Base-by-base conservation (phyloP, 2,888 invertebrate genomes). In the Drosophila greeni region DNA sequence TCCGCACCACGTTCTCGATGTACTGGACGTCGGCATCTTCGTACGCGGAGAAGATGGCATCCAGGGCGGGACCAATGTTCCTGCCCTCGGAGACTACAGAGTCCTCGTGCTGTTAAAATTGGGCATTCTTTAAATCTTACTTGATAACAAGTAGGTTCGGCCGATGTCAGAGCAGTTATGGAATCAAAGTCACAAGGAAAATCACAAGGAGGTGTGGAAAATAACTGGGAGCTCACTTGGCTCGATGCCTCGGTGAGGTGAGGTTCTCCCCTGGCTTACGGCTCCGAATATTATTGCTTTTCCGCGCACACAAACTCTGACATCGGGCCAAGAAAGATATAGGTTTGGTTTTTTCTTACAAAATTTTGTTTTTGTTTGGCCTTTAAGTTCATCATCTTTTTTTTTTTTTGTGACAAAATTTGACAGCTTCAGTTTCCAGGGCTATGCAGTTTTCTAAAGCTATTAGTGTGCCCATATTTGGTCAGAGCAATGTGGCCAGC, bases 121-220 rank as follows among this genome's bases (percentile, higher is more conserved):
- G 31, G 14, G 9, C 45, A 47, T 14, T 45, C 14, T 18, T 45
- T n/a, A n/a, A n/a, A n/a, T n/a, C n/a, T n/a, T n/a, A n/a, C n/a
- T n/a, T n/a, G n/a, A n/a, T n/a, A n/a, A n/a, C 3, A 18, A 37
- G 40, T 45, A 14, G 14, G 29, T 5, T 2, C 1, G 45, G 18
- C 45, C 29, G 45, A 31, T 47, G 45, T 31, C 45, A 47, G 45
- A 47, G 45, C 29, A 14, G 45, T 45, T 29, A 14, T 18, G 45
- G 29, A 29, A 29, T 31, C 45, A 14, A 14, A 47, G 14, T 31
- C 18, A 47, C 18, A 47, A 4, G 16, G n/a, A n/a, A 16, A 16
- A 18, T 29, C 26, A 18, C 26, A 45, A 16, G 36, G 16, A 36
- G 5, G 20, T 3, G 3, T n/a, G 5, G n/a, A 24, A 40, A 40